Base-by-base conservation (phyloP, 2,113 vertebrate genomes). In the Erythrocebus patas region DNA sequence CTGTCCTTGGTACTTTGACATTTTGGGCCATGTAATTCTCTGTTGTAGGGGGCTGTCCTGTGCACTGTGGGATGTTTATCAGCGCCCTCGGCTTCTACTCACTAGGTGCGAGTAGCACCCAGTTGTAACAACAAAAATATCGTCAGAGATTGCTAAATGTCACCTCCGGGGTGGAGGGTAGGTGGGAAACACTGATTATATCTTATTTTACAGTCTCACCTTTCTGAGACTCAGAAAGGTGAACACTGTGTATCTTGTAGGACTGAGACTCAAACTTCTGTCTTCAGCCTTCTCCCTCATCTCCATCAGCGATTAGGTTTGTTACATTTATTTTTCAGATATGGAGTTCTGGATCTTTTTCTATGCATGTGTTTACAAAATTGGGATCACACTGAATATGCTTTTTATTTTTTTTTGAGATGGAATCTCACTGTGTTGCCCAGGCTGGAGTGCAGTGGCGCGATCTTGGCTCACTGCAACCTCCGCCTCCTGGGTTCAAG, bases 171-270 rank as follows among this genome's bases (percentile, higher is more conserved):
- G 13, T 17, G 5, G 40, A 13, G 73, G 52, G 17, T 0, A 6
- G 73, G 35, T 0, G 35, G 32, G 38, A 68, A 23, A n/a, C 17
- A 3, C 43, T 11, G 80, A 8, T 4, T 17, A 9, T 6, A 17
- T 22, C 22, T 80, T 40, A 0, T 50, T 81, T 82, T 57, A 61
- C 50, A 68, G 55, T 27, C 27, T 30, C 5, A 64, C 61, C 61
- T 14, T 64, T 32, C 68, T 20, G 93, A 93, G 87, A 14, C n/a
- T 4, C 2, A 1, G 80, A 11, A 50, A 20, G 25, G 66, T 1
- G 12, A 20, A 13, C 0, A 0, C 18, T 2, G 2, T 23, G 22
- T 3, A 2, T 9, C 40, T 45, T 7, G 13, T 1, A 55, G 70
- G 72, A 23, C 20, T 1, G 57, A 57, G 20, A 11, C 10, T 43